Conservation (phyloP, 2,113 vertebrate species). For the Propithecus coquereli region DNA sequence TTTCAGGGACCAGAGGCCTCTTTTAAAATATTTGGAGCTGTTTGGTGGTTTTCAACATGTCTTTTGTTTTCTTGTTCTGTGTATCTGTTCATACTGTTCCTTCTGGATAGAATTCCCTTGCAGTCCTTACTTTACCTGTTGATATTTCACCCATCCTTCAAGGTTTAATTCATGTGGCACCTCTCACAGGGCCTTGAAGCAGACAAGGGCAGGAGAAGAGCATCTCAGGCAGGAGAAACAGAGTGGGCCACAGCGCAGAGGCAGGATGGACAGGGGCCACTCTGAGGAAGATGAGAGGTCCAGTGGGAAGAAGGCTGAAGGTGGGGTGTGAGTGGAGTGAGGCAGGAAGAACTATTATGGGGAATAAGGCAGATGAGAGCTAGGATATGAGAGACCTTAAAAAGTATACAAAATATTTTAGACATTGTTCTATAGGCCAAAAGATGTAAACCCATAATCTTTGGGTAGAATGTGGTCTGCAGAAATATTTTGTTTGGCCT, state of each 20-base stretch:
- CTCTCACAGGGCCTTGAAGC: background rate
- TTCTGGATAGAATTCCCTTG: background rate
- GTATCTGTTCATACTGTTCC: background rate
- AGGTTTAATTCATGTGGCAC: background rate
- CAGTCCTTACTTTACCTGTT: slow-evolving; percentile 2
- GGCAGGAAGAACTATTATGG: background rate
- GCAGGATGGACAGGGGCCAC: fast-evolving
- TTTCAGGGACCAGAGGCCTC: slow-evolving; percentile 14
- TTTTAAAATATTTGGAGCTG: slow-evolving; percentile 50
- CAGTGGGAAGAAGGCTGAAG: background rate
- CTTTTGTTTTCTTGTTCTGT: slow-evolving; percentile 43
- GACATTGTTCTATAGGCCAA: background rate
- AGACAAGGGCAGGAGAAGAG: background rate
- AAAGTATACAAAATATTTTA: background rate
- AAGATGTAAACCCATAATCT: background rate
- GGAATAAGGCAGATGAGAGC: background rate
- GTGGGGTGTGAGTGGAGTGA: background rate
- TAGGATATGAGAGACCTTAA: background rate
- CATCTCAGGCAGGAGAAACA: background rate
- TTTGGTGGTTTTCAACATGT: slow-evolving; percentile 57
- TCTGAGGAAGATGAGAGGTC: background rate
- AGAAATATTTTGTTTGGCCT: slow-evolving; percentile 1
- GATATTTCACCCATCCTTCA: background rate
- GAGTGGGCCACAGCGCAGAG: background rate
- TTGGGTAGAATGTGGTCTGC: background rate